Base-by-base conservation (phyloP, 2,888 invertebrate species). In the Drosophila formosana region DNA sequence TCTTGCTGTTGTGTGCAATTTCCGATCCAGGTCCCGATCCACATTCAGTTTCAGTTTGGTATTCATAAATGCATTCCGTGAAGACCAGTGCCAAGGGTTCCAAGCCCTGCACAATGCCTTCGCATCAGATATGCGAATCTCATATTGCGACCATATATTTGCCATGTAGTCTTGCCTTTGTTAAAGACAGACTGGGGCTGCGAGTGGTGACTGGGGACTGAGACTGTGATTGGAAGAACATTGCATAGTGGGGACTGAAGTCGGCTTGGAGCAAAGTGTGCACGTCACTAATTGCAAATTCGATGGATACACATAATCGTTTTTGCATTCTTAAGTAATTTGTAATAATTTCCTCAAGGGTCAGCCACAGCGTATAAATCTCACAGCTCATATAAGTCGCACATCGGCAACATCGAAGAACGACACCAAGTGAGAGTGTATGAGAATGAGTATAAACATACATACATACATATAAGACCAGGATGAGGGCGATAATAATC, bases 251-350 rank as follows among this genome's bases (percentile, higher is more conserved):
- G 45, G 23, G 47, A 41, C 61, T 78, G 66, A 39, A 55, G 55
- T 63, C 69, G 69, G 68, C 68, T 68, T 74, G 77, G 75, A 82
- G 76, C 67, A 77, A 78, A 89, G 89, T 80, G 78, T 86, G 79
- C 88, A 82, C 88, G 82, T 84, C 86, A 89, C 90, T 90, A 90
- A 90, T 90, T 90, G 89, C 90, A 90, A 90, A 90, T 90, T 88
- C 88, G 89, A 82, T 90, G 87, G 89, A 89, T 91, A 89, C 90
- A 88, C 84, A 90, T 91, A 90, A 91, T 91, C 90, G 90, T 91
- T 91, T 90, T 91, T 90, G 92, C 91, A 91, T 91, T 91, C 90
- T 91, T 90, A 84, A 89, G 88, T 91, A 91, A 91, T 91, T 91
- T 91, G 91, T 91, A 91, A 91, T 91, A 91, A 91, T 91, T 91